These are phyloP conservation scores for Neoniphon sammara DNA, from an alignment of 2,797 vertebrate species.

Conservation along the genomic window DNA sequence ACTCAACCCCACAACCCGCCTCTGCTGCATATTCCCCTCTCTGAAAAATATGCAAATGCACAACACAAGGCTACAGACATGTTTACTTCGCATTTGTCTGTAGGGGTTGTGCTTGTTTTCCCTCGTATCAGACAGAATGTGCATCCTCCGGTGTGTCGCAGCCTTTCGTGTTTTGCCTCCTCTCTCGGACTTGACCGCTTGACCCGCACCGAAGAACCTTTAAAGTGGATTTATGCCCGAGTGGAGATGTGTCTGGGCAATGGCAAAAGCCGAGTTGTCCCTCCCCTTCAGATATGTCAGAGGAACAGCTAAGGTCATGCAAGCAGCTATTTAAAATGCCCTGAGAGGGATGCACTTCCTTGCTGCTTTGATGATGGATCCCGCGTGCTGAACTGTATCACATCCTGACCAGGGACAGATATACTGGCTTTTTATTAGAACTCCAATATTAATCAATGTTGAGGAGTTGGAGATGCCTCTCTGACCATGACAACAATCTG, in stretches of 20 bases:
- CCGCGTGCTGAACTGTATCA: too few relatives aligned
- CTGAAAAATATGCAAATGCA: slow-evolving; percentile 56
- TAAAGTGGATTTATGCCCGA: not conserved
- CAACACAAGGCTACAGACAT: slow-evolving; percentile 56
- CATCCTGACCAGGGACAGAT: too few relatives aligned
- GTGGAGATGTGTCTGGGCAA: not conserved
- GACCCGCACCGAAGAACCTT: not conserved
- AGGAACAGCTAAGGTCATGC: slow-evolving; percentile 9
- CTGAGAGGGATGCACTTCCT: not conserved
- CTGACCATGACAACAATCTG: too few relatives aligned
- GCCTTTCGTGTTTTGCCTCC: not conserved
- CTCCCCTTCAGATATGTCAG: slow-evolving; percentile 1
- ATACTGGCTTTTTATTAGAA: too few relatives aligned
- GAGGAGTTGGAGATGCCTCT: too few relatives aligned
- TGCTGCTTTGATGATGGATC: slow-evolving; percentile 3
- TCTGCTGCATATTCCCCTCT: slow-evolving; percentile 7
- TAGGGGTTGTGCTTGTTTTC: not conserved
- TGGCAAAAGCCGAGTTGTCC: not conserved
- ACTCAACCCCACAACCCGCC: not conserved
- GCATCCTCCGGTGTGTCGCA: not conserved
- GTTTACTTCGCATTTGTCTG: slow-evolving; percentile 5
- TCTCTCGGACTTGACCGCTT: not conserved
- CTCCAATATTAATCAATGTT: too few relatives aligned
- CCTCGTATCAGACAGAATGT: not conserved
- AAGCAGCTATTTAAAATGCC: not conserved